These are phyloP conservation scores for Hormaphis cornu DNA, from an alignment of 1,140 invertebrate genomes.

Conservation along the genomic window DNA sequence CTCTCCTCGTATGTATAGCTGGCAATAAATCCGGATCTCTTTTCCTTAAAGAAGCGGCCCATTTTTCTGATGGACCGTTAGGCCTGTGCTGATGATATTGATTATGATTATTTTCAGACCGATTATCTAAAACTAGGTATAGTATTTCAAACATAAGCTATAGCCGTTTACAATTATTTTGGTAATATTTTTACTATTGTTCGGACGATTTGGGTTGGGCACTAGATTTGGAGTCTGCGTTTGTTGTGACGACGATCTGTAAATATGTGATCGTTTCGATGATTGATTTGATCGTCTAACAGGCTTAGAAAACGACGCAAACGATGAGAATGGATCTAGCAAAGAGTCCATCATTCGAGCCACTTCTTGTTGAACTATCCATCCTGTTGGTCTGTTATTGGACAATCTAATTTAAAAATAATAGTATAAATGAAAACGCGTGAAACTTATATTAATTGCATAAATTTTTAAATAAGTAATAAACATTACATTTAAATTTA, in stretches of 20 bases:
- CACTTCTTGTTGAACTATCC: conserved; percentile 46
- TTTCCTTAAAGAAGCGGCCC: conserved; percentile 52
- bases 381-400: conserved; percentile 45
- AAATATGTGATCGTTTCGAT: conserved; percentile 15
- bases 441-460: too few species aligned
- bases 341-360: conserved; percentile 62
- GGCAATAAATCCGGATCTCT: conserved; percentile 56
- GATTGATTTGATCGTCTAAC: conserved; percentile 15
- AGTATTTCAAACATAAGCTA: background rate
- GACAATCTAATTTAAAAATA: conserved; percentile 35
- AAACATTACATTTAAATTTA: too few species aligned
- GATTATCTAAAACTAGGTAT: conserved; percentile 9
- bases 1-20: conserved; percentile 45
- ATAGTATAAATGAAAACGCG: conserved; percentile 3
- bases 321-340: conserved; percentile 49
- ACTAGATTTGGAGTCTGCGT: background rate
- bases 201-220: background rate
- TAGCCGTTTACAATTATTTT: background rate
- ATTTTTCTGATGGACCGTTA: conserved; percentile 46
- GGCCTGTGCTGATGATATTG: conserved; percentile 23
- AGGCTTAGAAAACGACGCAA: conserved; percentile 40
- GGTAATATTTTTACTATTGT: conserved; percentile 1
- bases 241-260: conserved; percentile 24
- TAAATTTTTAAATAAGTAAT: too few species aligned
- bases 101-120: background rate